Conservation (phyloP, 1,140 invertebrate species). For the Drepana arcuata region DNA sequence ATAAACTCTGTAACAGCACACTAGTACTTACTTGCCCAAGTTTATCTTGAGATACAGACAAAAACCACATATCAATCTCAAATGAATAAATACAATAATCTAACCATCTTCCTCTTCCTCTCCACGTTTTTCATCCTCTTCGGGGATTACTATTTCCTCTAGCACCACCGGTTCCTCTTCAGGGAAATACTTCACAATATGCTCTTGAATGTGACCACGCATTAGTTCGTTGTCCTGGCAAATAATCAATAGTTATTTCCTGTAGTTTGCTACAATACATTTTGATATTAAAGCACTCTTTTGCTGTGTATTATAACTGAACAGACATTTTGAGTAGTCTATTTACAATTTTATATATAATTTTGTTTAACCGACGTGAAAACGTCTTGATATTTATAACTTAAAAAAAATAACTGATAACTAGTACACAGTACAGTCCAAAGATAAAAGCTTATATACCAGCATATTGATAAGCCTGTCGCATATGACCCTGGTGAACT, state of each 20-base stretch:
- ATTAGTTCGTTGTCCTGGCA: slow-evolving; percentile 61
- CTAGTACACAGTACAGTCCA: neutral
- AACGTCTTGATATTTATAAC: too few species aligned
- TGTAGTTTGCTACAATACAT: too few species aligned
- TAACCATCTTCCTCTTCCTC: slow-evolving; percentile 42
- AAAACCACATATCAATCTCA: neutral
- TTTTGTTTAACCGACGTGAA: too few species aligned
- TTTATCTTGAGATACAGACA: neutral
- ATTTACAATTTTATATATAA: too few species aligned
- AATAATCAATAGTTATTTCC: too few species aligned
- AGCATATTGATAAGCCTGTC: slow-evolving; percentile 86
- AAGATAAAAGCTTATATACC: slow-evolving; percentile 38
- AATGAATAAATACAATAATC: neutral
- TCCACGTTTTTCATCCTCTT: slow-evolving; percentile 28
- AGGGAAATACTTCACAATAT: slow-evolving; percentile 50
- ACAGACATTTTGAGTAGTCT: too few species aligned
- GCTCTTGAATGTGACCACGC: slow-evolving; percentile 44
- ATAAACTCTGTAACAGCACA: slow-evolving; percentile 21
- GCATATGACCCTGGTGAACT: slow-evolving; percentile 87
- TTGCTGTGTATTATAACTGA: too few species aligned
- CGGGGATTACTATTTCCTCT: slow-evolving; percentile 50
- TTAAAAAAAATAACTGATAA: neutral
- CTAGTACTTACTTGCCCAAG: neutral
- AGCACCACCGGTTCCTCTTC: slow-evolving; percentile 55
- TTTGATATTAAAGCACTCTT: too few species aligned